phyloP scores from a whole-genome alignment of 2,888 invertebrate genomes.

The Rhingia campestris region DNA sequence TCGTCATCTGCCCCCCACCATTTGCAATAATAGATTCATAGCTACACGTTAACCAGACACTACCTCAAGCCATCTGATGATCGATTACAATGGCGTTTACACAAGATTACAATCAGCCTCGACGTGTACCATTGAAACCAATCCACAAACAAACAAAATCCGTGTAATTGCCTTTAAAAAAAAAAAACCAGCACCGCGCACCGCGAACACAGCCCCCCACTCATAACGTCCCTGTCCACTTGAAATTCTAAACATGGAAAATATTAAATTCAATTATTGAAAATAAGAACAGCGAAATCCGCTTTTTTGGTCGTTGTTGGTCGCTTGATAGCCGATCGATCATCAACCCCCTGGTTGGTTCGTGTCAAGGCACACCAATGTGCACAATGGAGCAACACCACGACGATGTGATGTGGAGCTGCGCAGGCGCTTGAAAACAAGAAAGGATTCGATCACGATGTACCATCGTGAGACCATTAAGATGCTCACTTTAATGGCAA shows the following conservation, averaged over 20 bases:
- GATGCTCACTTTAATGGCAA: slow-evolving; percentile 57
- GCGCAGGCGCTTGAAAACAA: slow-evolving; percentile 2
- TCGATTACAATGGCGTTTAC: slow-evolving; percentile 65
- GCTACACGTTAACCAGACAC: neutral
- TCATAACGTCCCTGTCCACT: slow-evolving; percentile 34
- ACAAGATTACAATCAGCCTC: slow-evolving; percentile 56
- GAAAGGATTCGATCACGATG: slow-evolving; percentile 64
- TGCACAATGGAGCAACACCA: slow-evolving; percentile 13
- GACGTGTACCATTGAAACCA: slow-evolving; percentile 55
- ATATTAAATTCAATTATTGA: slow-evolving; percentile 65
- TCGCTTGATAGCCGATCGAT: slow-evolving; percentile 62
- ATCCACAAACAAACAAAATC: slow-evolving; percentile 21
- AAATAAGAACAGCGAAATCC: slow-evolving; percentile 47
- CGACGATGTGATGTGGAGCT: slow-evolving; percentile 24
- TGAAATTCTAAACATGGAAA: slow-evolving; percentile 69
- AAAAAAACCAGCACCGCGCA: neutral
- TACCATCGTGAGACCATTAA: slow-evolving; percentile 66
- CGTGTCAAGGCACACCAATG: slow-evolving; percentile 67
- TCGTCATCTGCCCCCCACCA: neutral
- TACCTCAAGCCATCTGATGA: slow-evolving; percentile 39
- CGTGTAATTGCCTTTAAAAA: slow-evolving; percentile 38
- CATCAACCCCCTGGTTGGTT: slow-evolving; percentile 65
- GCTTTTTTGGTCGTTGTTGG: slow-evolving; percentile 28
- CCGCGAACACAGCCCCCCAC: slow-evolving; percentile 11
- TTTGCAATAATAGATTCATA: slow-evolving; percentile 30